phyloP scores from a whole-genome alignment of 64 coral and sea anemone genomes.

The Catalaphyllia jardinei region DNA sequence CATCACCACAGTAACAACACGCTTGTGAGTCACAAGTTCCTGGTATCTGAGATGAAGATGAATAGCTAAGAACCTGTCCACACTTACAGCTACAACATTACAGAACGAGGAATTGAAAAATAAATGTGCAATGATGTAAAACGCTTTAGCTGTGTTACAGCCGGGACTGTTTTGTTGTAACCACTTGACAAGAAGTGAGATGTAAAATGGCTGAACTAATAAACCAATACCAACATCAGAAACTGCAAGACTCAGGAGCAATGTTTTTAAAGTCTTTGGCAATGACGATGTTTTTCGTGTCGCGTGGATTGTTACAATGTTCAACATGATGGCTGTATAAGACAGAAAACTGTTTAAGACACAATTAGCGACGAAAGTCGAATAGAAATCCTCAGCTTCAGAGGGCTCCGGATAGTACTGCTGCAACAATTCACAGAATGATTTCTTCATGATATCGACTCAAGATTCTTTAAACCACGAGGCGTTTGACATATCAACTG shows the following conservation, averaged over 20 bases:
- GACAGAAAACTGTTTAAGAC: not conserved
- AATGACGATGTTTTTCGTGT: not conserved
- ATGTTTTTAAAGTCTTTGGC: not conserved
- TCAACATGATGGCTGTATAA: not conserved
- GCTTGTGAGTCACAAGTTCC: slow-evolving; percentile 1
- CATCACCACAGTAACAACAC: not conserved
- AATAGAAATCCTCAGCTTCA: too few species aligned
- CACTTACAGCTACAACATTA: not conserved
- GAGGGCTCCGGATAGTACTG: too few species aligned
- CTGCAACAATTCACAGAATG: too few species aligned
- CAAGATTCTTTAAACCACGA: too few species aligned
- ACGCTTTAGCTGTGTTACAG: too few species aligned
- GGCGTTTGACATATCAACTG: too few species aligned
- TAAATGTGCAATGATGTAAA: too few species aligned
- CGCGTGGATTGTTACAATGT: not conserved
- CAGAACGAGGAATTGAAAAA: not conserved
- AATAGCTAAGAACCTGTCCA: slow-evolving; percentile 2
- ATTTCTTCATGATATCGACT: too few species aligned
- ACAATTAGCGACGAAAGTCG: not conserved
- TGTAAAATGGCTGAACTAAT: not conserved
- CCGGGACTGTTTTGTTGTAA: too few species aligned
- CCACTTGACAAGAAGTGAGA: too few species aligned
- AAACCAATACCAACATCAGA: slow-evolving; percentile 10
- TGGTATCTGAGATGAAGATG: not conserved
- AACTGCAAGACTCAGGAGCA: not conserved